Evolutionary conservation across 2,888 invertebrate genomes (phyloP).

Genomic region (Lithodes maja): DNA sequence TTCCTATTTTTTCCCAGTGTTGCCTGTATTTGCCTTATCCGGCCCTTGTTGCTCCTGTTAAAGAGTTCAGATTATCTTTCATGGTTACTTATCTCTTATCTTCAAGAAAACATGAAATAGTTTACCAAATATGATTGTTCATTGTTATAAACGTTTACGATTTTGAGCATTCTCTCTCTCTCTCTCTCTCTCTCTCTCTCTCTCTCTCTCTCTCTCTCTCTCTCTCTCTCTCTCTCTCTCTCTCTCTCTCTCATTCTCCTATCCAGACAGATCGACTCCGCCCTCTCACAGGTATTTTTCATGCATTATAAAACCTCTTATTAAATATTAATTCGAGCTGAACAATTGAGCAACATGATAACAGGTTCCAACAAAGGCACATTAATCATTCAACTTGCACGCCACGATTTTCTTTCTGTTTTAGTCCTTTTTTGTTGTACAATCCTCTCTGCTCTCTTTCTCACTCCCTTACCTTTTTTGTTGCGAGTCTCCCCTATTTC

Average conservation of each 20-base stretch:
- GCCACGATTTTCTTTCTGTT: conserved; percentile 1
- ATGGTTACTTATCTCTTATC: too few relatives aligned
- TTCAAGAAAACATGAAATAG: too few relatives aligned
- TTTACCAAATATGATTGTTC: too few relatives aligned
- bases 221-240: not conserved
- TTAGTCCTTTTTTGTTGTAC: not conserved
- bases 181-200: not conserved
- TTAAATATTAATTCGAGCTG: conserved; percentile 15
- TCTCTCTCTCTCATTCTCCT: not conserved
- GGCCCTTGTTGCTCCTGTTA: not conserved
- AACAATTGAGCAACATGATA: conserved; percentile 24
- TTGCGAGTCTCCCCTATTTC: not conserved
- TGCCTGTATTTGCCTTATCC: not conserved
- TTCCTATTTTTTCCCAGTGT: too few relatives aligned
- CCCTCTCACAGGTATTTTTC: not conserved
- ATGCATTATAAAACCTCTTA: not conserved
- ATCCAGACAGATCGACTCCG: not conserved
- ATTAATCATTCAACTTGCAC: conserved; percentile 16
- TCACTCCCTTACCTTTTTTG: not conserved
- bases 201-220: conserved; percentile 13
- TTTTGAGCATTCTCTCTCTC: not conserved
- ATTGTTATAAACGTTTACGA: too few relatives aligned
- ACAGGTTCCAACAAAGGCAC: conserved; percentile 22
- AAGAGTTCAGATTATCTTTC: too few relatives aligned
- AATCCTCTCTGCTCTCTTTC: not conserved